Evolutionary conservation across 1,140 invertebrate genomes (phyloP).

Genomic region (Drosophila athabasca): DNA sequence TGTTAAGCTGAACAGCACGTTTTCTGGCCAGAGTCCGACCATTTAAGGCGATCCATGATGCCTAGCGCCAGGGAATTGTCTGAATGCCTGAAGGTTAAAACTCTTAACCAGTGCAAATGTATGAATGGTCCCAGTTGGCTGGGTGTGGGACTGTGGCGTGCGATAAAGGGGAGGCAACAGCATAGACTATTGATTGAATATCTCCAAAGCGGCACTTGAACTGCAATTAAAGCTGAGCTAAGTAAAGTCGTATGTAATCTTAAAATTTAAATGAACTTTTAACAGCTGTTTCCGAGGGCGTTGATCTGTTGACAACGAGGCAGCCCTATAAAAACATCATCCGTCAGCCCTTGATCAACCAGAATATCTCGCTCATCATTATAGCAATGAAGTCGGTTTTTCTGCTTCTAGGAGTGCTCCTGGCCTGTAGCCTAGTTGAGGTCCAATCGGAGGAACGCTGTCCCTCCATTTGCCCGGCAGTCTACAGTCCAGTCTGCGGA

Average conservation of each 20-base stretch:
- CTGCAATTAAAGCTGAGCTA: slow-evolving; percentile 2
- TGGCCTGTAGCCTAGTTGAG: neutral
- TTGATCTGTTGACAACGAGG: neutral
- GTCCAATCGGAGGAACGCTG: slow-evolving; percentile 3
- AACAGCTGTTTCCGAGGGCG: slow-evolving; percentile 18
- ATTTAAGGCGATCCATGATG: slow-evolving; percentile 28
- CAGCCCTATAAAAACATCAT: slow-evolving; percentile 27
- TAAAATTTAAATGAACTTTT: slow-evolving; percentile 3
- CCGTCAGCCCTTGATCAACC: neutral
- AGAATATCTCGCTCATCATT: neutral
- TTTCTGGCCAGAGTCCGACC: slow-evolving; percentile 21
- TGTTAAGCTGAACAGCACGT: slow-evolving; percentile 40
- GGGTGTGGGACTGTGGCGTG: slow-evolving; percentile 22
- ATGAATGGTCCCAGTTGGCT: neutral
- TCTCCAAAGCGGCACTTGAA: slow-evolving; percentile 12
- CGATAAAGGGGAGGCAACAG: neutral
- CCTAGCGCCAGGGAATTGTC: slow-evolving; percentile 6
- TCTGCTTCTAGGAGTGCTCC: neutral
- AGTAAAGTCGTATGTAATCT: neutral
- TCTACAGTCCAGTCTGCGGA: slow-evolving; percentile 31
- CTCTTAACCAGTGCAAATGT: slow-evolving; percentile 30
- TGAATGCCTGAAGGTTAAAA: slow-evolving; percentile 31
- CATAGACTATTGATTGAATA: slow-evolving; percentile 16
- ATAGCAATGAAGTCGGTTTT: slow-evolving; percentile 15
- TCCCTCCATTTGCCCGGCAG: slow-evolving; percentile 7